Base-by-base conservation (phyloP, 2,888 invertebrate genomes). In the Heliconius sara region DNA sequence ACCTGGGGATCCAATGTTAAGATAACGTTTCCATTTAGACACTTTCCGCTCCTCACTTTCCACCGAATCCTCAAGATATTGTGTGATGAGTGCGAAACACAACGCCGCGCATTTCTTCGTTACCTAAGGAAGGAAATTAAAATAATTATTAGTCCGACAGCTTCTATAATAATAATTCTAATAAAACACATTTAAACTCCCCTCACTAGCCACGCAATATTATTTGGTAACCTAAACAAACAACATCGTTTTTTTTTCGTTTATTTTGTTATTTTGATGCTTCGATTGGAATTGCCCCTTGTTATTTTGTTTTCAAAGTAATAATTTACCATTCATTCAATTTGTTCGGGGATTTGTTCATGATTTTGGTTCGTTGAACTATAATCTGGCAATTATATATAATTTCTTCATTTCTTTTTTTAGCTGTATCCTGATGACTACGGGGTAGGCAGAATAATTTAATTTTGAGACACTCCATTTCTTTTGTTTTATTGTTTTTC, bases 191-290 rank as follows among this genome's bases (percentile, higher is more conserved):
- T 77, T 73, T 22, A 68, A 79, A 25, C 80, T 83, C 81, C 43
- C 71, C 83, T 83, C 75, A 82, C 77, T 60, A 63, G 74, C 68
- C 60, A 60, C 67, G 57, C 71, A 75, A 81, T 77, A 75, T 80
- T 83, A 81, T 84, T 86, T 83, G 76, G 75, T 74, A 76, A 80
- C 84, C 86, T 86, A 84, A 86, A 84, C 82, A 87, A 85, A 87
- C 83, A 86, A 84, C 83, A 79, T 83, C 83, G 83, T 83, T 84
- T 81, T 83, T 83, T 81, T 77, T 80, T 78, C 82, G 77, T 83
- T 83, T 82, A 81, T 83, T 83, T 83, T 78, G 83, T 86, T 86
- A 84, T 85, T 86, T 84, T 83, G 84, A 84, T 83, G 82, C 82
- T 83, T 81, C 84, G 83, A 85, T 85, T 84, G 84, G 79, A 81